phyloP scores from a whole-genome alignment of 37 sponge, comb jelly and placozoan genomes.

The Bolinopsis microptera region DNA sequence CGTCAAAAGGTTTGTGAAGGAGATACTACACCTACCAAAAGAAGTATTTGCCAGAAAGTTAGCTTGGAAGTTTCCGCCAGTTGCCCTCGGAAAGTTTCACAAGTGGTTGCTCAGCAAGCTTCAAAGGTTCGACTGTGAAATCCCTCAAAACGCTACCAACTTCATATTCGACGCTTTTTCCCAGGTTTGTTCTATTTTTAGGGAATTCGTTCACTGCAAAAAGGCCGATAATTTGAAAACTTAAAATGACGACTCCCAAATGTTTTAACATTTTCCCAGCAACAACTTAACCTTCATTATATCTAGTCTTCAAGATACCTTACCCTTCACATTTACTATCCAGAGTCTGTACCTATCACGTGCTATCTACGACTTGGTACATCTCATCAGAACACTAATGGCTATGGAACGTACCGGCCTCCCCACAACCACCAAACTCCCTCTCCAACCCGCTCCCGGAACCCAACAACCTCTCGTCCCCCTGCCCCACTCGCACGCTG shows the following conservation, averaged over 20 bases:
- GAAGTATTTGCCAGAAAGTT: slow-evolving; percentile 62
- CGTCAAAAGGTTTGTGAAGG: slow-evolving; percentile 50
- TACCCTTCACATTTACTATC: no score
- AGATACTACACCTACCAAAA: slow-evolving; percentile 39
- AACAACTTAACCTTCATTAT: no score
- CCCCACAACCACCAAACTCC: not conserved
- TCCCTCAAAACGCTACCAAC: not conserved
- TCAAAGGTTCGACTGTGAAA: slow-evolving; percentile 37
- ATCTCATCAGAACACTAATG: slow-evolving; percentile 48
- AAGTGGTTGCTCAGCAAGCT: slow-evolving; percentile 53
- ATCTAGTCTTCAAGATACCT: no score
- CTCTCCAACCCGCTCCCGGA: not conserved
- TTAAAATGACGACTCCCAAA: no score
- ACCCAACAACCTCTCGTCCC: not conserved
- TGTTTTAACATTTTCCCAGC: no score
- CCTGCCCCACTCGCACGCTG: not conserved
- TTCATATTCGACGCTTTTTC: slow-evolving; percentile 60
- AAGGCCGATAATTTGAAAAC: no score
- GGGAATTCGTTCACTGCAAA: not conserved
- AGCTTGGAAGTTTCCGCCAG: slow-evolving; percentile 52
- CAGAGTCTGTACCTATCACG: slow-evolving; percentile 64
- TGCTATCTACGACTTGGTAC: slow-evolving; percentile 58
- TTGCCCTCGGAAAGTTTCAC: slow-evolving; percentile 54
- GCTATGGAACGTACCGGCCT: not conserved
- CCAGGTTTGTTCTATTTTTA: not conserved